Conservation (phyloP, 2,888 invertebrate species). For the Apodemia hepburni region DNA sequence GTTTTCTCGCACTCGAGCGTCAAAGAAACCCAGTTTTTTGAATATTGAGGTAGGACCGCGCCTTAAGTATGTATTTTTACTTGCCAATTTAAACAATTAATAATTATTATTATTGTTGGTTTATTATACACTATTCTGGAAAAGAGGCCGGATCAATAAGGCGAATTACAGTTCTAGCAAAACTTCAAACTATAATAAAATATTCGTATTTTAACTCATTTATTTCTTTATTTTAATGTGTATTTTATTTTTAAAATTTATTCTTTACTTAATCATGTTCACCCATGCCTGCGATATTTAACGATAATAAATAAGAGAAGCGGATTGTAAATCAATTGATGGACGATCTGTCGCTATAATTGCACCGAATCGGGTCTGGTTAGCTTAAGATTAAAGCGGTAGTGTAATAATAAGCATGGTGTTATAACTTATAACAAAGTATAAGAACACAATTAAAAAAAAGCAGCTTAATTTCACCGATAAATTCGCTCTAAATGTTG, state of each 20-base stretch:
- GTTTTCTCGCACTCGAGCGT: no score
- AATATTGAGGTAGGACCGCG: no score
- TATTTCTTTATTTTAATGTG: no score
- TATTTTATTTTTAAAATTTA: no score
- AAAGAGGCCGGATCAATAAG: no score
- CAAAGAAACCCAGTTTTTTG: no score
- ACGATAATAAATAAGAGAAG: slow-evolving; percentile 47
- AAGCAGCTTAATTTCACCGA: not conserved
- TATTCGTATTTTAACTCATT: no score
- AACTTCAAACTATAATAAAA: no score
- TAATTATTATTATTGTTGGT: no score
- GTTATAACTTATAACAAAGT: slow-evolving; percentile 2
- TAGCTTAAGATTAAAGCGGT: not conserved
- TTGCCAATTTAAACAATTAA: no score
- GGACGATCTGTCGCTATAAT: slow-evolving; percentile 54
- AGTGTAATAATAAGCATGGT: not conserved
- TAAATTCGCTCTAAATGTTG: no score
- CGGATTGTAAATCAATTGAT: slow-evolving; percentile 60
- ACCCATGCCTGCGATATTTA: slow-evolving; percentile 30
- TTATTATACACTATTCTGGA: not conserved
- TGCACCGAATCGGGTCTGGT: slow-evolving; percentile 33
- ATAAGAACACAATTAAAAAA: not conserved
- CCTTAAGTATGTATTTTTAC: not conserved
- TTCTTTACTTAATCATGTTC: slow-evolving; percentile 23
- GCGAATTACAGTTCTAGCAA: no score